phyloP scores from a whole-genome alignment of 2,113 vertebrate genomes.

The Sylvietta virens region DNA sequence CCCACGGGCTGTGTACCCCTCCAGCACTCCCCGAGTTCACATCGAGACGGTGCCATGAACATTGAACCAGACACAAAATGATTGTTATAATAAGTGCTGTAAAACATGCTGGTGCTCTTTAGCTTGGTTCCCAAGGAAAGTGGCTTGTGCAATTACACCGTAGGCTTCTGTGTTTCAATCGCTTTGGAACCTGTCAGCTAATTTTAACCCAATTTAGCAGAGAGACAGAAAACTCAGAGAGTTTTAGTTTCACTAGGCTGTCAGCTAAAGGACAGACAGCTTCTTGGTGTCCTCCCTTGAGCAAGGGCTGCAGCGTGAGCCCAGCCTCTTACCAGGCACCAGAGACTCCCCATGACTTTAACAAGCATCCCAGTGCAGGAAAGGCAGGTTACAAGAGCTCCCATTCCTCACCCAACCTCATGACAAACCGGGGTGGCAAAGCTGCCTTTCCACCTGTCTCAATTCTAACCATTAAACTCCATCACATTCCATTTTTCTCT shows the following conservation, averaged over 20 bases:
- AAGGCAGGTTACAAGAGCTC: neutral
- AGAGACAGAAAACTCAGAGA: neutral
- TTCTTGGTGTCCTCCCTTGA: neutral
- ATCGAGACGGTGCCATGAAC: neutral
- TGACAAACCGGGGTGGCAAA: neutral
- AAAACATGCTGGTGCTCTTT: neutral
- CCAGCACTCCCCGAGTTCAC: neutral
- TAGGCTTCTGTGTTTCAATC: neutral
- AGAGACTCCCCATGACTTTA: neutral
- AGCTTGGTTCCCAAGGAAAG: neutral
- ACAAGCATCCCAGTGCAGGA: neutral
- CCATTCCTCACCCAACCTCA: neutral
- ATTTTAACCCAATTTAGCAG: constrained; percentile 26
- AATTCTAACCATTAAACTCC: neutral
- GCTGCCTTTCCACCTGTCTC: neutral
- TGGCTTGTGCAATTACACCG: constrained; percentile 10
- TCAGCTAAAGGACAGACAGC: constrained; percentile 21
- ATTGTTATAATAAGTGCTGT: neutral
- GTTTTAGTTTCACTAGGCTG: constrained; percentile 22
- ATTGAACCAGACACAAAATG: neutral
- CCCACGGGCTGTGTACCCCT: neutral
- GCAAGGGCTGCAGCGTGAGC: neutral
- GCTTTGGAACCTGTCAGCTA: constrained; percentile 40
- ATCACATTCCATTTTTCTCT: neutral
- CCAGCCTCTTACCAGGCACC: neutral